A percentile compares a stretch with the other conserved stretches of the same genome.
These are phyloP conservation scores for Rutilus rutilus DNA, from an alignment of 2,113 vertebrate genomes.

Conservation along the genomic window DNA sequence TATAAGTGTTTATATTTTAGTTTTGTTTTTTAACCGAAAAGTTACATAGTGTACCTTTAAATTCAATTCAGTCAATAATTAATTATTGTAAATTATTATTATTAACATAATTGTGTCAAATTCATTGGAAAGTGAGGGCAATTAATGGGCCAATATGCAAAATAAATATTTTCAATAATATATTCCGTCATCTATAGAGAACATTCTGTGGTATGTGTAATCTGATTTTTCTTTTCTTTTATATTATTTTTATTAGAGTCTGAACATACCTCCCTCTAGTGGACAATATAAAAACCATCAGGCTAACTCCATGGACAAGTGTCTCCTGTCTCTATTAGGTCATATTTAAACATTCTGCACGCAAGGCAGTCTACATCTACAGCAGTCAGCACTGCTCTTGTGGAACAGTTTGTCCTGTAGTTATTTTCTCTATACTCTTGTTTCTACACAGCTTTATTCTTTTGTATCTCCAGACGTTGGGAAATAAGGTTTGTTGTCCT, in stretches of 20 bases:
- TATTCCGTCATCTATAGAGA: too few species aligned
- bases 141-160: background rate
- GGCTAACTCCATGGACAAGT: background rate
- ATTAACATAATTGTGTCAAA: too few species aligned
- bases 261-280: slow-evolving; percentile 21
- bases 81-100: too few species aligned
- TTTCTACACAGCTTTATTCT: background rate
- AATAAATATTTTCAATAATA: background rate
- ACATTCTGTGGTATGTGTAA: background rate
- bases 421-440: background rate
- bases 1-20: too few species aligned
- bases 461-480: background rate
- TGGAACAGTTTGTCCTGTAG: background rate
- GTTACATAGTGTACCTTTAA: too few species aligned
- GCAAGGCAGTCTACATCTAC: slow-evolving; percentile 2
- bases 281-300: background rate
- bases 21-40: too few species aligned
- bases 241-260: background rate
- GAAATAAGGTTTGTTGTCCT: background rate
- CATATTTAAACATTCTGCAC: background rate
- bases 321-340: background rate
- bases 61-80: too few species aligned
- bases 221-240: background rate
- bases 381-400: background rate
- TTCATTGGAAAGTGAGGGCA: background rate